Conservation (phyloP, 1,140 invertebrate genomes). For the Hylaeus anthracinus region DNA sequence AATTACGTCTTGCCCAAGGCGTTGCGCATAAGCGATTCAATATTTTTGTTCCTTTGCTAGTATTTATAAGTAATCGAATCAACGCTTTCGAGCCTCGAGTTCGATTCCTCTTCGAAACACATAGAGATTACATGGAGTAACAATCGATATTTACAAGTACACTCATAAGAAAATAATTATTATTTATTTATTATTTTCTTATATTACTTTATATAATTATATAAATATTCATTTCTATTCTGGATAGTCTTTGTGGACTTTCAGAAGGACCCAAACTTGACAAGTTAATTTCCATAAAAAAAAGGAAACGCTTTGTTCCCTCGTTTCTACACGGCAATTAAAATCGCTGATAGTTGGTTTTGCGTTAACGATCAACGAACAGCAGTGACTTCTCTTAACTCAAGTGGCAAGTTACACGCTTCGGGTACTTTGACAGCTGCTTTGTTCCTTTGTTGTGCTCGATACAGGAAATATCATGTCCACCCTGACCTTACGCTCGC, state of each 20-base stretch:
- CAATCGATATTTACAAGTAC: too few relatives aligned
- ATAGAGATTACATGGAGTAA: too few relatives aligned
- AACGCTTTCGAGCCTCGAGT: too few relatives aligned
- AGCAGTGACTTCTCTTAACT: constrained; percentile 15
- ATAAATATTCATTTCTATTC: too few relatives aligned
- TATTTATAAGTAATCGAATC: too few relatives aligned
- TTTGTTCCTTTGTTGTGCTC: constrained; percentile 55
- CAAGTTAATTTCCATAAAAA: too few relatives aligned
- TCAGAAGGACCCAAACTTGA: too few relatives aligned
- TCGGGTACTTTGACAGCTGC: constrained; percentile 64
- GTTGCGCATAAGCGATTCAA: not conserved
- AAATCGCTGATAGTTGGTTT: not conserved
- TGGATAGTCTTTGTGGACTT: too few relatives aligned
- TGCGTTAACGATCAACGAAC: constrained; percentile 36
- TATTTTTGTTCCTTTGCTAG: not conserved
- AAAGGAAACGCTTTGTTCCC: not conserved
- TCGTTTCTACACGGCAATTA: not conserved
- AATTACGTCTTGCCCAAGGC: not conserved
- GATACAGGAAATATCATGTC: constrained; percentile 51
- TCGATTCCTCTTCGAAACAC: too few relatives aligned
- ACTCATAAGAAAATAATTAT: too few relatives aligned
- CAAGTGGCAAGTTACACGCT: constrained; percentile 31
- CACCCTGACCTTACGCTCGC: constrained; percentile 48
- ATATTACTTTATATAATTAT: too few relatives aligned
- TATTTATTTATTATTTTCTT: too few relatives aligned